Conservation (phyloP, 2,888 invertebrate species). For the Archips crataeganus region DNA sequence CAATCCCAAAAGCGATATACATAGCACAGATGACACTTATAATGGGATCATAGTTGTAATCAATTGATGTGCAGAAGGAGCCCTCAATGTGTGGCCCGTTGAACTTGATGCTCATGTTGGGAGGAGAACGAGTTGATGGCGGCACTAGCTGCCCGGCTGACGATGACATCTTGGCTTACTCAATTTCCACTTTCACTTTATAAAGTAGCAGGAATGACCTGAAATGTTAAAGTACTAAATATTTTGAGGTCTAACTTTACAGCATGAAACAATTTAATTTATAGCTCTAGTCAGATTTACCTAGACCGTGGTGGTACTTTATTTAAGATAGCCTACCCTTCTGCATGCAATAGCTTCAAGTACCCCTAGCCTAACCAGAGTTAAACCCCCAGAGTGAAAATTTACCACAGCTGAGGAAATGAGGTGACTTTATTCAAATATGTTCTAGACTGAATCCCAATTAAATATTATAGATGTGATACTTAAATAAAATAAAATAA, state of each 20-base stretch:
- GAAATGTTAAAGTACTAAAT: background rate
- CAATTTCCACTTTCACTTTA: background rate
- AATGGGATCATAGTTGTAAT: slow-evolving; percentile 88
- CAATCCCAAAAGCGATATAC: slow-evolving; percentile 92
- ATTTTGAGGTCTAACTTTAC: background rate
- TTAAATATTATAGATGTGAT: too few relatives aligned
- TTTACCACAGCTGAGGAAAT: too few relatives aligned
- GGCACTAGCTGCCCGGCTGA: slow-evolving; percentile 86
- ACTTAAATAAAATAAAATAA: too few relatives aligned
- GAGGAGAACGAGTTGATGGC: slow-evolving; percentile 77
- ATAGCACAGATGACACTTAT: slow-evolving; percentile 89
- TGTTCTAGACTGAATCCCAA: too few relatives aligned
- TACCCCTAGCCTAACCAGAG: too few relatives aligned
- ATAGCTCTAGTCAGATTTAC: too few relatives aligned
- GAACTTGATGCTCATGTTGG: slow-evolving; percentile 73
- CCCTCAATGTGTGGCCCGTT: slow-evolving; percentile 78
- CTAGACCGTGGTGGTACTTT: too few relatives aligned
- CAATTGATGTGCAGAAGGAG: slow-evolving; percentile 82
- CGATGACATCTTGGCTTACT: slow-evolving; percentile 64
- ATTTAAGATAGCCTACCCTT: too few relatives aligned
- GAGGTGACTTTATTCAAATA: too few relatives aligned
- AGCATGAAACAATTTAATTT: too few relatives aligned
- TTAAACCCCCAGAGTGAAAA: too few relatives aligned
- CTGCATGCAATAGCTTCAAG: too few relatives aligned
- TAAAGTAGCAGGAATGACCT: slow-evolving; percentile 14